Conservation (phyloP, 1,140 invertebrate species). For the Globodera rostochiensis region DNA sequence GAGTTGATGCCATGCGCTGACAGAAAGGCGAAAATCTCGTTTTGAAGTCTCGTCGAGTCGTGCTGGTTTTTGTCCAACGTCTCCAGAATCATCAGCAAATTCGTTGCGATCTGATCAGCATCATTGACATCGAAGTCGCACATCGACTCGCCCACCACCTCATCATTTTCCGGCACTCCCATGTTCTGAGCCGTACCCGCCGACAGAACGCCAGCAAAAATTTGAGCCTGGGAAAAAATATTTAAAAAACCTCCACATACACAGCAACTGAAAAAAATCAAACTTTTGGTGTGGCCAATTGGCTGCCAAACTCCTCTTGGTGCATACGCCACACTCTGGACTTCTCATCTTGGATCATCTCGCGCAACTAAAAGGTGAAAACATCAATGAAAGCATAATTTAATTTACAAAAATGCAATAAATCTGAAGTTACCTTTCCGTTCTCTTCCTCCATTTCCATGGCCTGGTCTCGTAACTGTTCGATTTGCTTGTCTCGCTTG, state of each 20-base stretch:
- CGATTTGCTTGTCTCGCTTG: conserved; percentile 4
- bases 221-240: conserved; percentile 8
- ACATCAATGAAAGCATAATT: neutral
- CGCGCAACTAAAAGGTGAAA: conserved; percentile 21
- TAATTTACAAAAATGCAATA: neutral
- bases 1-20: conserved; percentile 1
- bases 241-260: neutral
- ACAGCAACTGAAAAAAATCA: conserved; percentile 2
- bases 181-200: neutral
- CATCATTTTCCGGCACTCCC: conserved; percentile 8
- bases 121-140: neutral
- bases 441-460: conserved; percentile 27
- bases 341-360: conserved; percentile 13
- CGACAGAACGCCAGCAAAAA: neutral
- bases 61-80: conserved; percentile 10
- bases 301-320: neutral
- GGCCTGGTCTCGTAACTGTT: neutral
- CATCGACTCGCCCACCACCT: neutral
- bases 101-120: conserved; percentile 18
- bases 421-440: neutral
- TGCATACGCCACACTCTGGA: neutral
- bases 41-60: neutral
- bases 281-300: neutral
- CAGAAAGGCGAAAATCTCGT: conserved; percentile 18
- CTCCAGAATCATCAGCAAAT: conserved; percentile 25